phyloP scores from a whole-genome alignment of 2,888 invertebrate genomes.

The Troides helena region DNA sequence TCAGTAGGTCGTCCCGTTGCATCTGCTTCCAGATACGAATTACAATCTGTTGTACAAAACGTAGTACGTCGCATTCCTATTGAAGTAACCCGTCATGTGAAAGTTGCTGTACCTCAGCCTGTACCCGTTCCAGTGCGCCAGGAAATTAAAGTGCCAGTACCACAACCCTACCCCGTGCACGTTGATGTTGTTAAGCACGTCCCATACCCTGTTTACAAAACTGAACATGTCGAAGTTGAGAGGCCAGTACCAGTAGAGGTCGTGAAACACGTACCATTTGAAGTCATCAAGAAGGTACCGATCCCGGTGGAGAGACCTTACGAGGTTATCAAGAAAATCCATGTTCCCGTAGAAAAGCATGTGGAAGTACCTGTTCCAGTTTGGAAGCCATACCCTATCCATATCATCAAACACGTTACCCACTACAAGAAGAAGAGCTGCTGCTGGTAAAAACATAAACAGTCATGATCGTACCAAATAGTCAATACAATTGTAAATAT shows the following conservation, averaged over 20 bases:
- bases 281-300: slow-evolving; percentile 68
- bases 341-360: slow-evolving; percentile 67
- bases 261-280: slow-evolving; percentile 63
- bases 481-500: slow-evolving; percentile 73
- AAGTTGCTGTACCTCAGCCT: slow-evolving; percentile 65
- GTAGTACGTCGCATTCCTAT: slow-evolving; percentile 67
- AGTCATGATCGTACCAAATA: slow-evolving; percentile 73
- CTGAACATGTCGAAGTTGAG: slow-evolving; percentile 67
- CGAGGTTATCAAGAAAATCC: slow-evolving; percentile 71
- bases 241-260: slow-evolving; percentile 70
- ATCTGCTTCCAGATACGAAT: slow-evolving; percentile 60
- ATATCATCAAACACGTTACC: slow-evolving; percentile 75
- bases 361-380: slow-evolving; percentile 69
- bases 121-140: slow-evolving; percentile 67
- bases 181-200: slow-evolving; percentile 71
- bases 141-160: slow-evolving; percentile 68
- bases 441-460: slow-evolving; percentile 59
- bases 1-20: slow-evolving; percentile 51
- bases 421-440: slow-evolving; percentile 75
- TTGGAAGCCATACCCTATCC: slow-evolving; percentile 73
- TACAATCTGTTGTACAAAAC: slow-evolving; percentile 71
- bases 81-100: slow-evolving; percentile 69
- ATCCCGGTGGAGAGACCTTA: slow-evolving; percentile 69
- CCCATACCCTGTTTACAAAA: slow-evolving; percentile 72
- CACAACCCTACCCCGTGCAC: slow-evolving; percentile 72